A percentile compares a stretch with the other conserved stretches of the same genome.
phyloP scores from a whole-genome alignment of 2,797 vertebrate genomes.

The Gymnothorax reevesii region DNA sequence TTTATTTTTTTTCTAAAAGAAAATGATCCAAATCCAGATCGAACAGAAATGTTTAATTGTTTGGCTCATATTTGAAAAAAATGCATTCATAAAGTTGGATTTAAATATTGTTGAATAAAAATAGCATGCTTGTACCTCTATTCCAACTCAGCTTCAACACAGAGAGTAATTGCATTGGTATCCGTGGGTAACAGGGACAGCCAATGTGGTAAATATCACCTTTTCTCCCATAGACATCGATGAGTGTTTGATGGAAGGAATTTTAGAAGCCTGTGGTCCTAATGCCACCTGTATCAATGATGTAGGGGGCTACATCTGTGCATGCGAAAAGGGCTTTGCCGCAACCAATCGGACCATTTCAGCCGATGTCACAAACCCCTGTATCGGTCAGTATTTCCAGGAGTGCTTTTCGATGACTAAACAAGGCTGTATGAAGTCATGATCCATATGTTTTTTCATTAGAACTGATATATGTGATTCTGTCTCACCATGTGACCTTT shows the following conservation, averaged over 20 bases:
- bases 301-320: constrained; percentile 40
- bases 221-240: constrained; percentile 49
- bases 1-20: no score
- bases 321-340: not conserved
- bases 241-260: constrained; percentile 42
- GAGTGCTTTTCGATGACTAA: not conserved
- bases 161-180: not conserved
- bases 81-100: no score
- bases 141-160: not conserved
- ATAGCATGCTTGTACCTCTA: not conserved
- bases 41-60: not conserved
- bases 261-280: constrained; percentile 39
- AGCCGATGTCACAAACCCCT: not conserved
- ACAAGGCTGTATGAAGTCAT: no score
- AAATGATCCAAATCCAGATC: not conserved
- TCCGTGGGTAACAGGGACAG: no score
- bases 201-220: not conserved
- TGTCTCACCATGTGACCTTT: no score
- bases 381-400: not conserved
- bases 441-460: no score
- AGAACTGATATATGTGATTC: no score
- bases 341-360: not conserved
- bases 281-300: constrained; percentile 51
- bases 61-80: no score
- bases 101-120: constrained; percentile 45